Base-by-base conservation (phyloP, 2,888 invertebrate genomes). In the Hololepta plana region DNA sequence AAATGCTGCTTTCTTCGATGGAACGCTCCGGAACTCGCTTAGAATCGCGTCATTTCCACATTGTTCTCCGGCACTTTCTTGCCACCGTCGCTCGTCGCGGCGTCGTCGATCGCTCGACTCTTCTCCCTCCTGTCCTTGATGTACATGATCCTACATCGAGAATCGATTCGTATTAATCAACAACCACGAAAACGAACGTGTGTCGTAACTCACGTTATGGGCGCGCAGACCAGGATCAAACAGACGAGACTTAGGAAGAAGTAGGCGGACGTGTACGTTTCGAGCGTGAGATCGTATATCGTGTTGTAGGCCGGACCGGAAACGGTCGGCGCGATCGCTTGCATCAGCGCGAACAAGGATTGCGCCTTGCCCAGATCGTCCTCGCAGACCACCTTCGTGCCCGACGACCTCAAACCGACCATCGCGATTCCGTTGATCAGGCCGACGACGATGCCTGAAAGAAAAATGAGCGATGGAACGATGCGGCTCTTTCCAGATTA, bases 331-430 rank as follows among this genome's bases (percentile, higher is more conserved):
- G 62, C 63, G 33, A 67, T 38, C 2, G 65, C 64, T 45, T 68
- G 67, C 15, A 62, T 61, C 45, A 69, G 60, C 32, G 65, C 66
- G 39, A 67, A 62, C 40, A 69, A 55, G 43, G 68, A 68, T 31
- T 53, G 52, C 2, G 52, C 49, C 41, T 55, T 55, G 7, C 54
- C 55, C 26, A 53, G 33, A 36, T 55, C 51, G 15, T 49, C 42
- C 28, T 46, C 43, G 2, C 49, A 41, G 3, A 54, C 55, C 3
- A 51, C 38, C 43, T 55, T 55, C 2, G 54, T 53, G 8, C 48
- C 46, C 26, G 51, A 29, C 2, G 56, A 54, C 22, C 54, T 41
- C 23, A 55, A 41, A 7, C 45, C 51, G 15, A 53, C 47, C 4
- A 42, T 32, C 14, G 48, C 46, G 13, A 52, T 38, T n/a, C 47